Conservation (phyloP, 2,888 invertebrate genomes). For the Cryptus armator region DNA sequence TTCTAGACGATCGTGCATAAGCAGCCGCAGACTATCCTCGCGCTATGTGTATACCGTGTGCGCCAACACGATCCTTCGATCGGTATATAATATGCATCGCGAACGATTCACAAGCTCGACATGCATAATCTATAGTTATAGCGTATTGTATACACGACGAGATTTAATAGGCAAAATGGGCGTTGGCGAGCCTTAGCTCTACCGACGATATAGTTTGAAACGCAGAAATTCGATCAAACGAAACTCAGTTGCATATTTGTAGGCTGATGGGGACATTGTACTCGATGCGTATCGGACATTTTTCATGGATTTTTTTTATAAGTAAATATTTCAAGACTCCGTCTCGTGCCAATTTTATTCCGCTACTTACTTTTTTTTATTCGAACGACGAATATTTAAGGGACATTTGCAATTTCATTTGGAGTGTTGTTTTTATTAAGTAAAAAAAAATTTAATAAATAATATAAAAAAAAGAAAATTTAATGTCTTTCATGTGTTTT, state of each 20-base stretch:
- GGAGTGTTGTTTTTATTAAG: no score
- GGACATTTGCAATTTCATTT: no score
- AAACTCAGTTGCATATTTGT: not conserved
- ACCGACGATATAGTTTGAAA: not conserved
- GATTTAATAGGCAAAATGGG: constrained; percentile 61
- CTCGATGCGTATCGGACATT: not conserved
- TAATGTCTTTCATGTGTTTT: no score
- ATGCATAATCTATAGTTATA: constrained; percentile 34
- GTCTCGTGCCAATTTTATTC: no score
- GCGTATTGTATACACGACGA: constrained; percentile 18
- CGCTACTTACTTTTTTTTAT: no score
- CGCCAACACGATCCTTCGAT: constrained; percentile 34
- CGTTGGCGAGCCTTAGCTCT: constrained; percentile 37
- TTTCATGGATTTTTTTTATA: not conserved
- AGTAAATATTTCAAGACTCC: no score
- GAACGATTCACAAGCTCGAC: constrained; percentile 59
- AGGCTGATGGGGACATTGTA: not conserved
- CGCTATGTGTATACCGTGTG: not conserved
- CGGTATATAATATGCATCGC: constrained; percentile 56
- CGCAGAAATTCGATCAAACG: not conserved
- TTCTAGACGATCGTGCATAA: constrained; percentile 65
- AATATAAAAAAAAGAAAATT: no score
- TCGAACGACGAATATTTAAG: no score
- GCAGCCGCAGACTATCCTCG: constrained; percentile 47
- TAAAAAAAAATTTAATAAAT: no score